Conservation (phyloP, 1,140 invertebrate species). For the Platorchestia sp. region DNA sequence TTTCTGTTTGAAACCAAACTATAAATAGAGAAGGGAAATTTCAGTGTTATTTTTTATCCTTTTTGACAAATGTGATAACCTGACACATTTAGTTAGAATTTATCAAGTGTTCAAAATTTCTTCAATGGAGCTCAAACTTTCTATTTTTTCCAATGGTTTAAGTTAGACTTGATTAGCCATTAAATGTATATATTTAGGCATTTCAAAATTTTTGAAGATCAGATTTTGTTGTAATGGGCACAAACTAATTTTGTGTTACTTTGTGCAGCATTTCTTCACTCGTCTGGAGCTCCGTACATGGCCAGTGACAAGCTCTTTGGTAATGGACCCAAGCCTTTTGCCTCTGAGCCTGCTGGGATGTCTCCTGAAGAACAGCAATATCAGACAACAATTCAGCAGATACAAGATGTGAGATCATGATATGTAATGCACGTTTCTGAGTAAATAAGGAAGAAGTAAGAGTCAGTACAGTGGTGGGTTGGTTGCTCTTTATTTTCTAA, state of each 20-base stretch:
- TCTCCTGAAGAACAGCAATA: not conserved
- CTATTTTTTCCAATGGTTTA: not conserved
- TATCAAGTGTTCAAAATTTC: not conserved
- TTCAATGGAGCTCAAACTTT: not conserved
- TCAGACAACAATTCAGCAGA: not conserved
- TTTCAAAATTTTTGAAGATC: too few relatives aligned
- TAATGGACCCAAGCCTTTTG: not conserved
- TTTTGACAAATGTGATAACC: too few relatives aligned
- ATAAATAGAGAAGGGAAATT: too few relatives aligned
- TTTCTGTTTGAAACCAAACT: too few relatives aligned
- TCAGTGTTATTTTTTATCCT: too few relatives aligned
- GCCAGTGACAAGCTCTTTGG: not conserved
- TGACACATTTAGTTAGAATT: not conserved
- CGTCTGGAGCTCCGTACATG: not conserved
- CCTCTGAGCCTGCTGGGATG: not conserved
- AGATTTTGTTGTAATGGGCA: not conserved
- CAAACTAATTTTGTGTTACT: not conserved
- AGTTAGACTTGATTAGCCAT: not conserved
- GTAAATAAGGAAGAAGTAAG: too few relatives aligned
- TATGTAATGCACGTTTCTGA: not conserved
- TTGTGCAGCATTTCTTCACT: conserved; percentile 5
- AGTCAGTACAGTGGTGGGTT: too few relatives aligned
- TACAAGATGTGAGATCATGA: not conserved
- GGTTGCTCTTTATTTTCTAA: too few relatives aligned
- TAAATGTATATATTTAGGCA: too few relatives aligned